phyloP scores from a whole-genome alignment of 2,797 vertebrate genomes.

The Australoheros facetus region DNA sequence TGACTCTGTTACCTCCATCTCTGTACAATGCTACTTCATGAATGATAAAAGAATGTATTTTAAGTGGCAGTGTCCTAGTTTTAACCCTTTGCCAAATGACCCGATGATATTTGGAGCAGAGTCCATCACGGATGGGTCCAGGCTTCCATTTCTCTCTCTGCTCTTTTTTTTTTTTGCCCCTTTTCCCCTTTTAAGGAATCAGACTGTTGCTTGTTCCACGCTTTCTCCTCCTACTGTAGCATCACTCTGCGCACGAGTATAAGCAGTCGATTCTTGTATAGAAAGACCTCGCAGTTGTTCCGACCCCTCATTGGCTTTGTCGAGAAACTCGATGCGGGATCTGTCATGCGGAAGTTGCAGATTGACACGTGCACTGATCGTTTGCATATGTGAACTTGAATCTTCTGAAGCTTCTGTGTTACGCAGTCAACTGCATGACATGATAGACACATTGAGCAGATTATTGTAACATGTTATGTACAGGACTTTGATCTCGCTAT shows the following conservation, averaged over 20 bases:
- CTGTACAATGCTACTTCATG: conserved; percentile 67
- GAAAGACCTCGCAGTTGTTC: conserved; percentile 14
- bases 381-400: conserved; percentile 56
- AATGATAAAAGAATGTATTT: conserved; percentile 82
- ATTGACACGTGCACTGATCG: conserved; percentile 45
- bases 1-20: conserved; percentile 71
- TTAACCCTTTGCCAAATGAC: conserved; percentile 69
- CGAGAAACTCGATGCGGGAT: conserved; percentile 18
- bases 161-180: background rate
- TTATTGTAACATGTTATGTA: conserved; percentile 36
- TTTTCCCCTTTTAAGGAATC: conserved; percentile 12
- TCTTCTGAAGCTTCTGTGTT: conserved; percentile 38
- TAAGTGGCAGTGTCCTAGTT: conserved; percentile 64
- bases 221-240: conserved; percentile 54
- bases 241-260: conserved; percentile 38
- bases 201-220: conserved; percentile 43
- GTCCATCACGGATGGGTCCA: conserved; percentile 43
- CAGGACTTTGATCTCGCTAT: conserved; percentile 49
- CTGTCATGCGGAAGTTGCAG: conserved; percentile 27
- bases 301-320: conserved; percentile 13
- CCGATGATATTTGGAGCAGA: conserved; percentile 18
- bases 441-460: conserved; percentile 43
- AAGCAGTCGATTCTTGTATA: conserved; percentile 7
- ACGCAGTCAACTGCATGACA: conserved; percentile 62
- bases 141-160: conserved; percentile 14